Evolutionary conservation across 2,797 vertebrate genomes (phyloP).

Genomic region (Phoeniculus purpureus): DNA sequence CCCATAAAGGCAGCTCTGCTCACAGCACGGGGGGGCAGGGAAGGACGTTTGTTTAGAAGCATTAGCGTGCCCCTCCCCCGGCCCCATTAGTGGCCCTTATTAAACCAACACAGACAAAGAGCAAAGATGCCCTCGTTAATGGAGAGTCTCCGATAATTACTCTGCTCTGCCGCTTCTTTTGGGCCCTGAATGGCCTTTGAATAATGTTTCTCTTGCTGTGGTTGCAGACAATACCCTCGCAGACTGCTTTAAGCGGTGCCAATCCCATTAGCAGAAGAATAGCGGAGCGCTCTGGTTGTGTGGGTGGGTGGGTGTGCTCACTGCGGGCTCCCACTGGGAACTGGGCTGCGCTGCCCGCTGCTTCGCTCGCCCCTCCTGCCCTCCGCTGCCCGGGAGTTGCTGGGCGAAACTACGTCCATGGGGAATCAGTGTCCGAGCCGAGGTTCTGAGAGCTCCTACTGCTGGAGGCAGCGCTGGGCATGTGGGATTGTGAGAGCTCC

Average conservation of each 20-base stretch:
- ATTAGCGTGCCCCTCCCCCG: slow-evolving; percentile 80
- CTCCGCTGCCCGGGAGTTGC: neutral
- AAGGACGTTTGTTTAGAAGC: slow-evolving; percentile 82
- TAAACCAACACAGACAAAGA: slow-evolving; percentile 86
- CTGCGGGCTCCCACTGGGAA: slow-evolving; percentile 3
- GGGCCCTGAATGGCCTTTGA: slow-evolving; percentile 86
- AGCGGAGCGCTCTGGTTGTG: slow-evolving; percentile 69
- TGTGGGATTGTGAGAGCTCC: neutral
- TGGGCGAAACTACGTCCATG: neutral
- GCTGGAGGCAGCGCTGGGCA: neutral
- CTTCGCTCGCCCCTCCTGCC: neutral
- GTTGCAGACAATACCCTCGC: slow-evolving; percentile 79
- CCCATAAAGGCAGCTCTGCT: slow-evolving; percentile 73
- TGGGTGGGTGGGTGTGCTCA: neutral
- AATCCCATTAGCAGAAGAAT: slow-evolving; percentile 87
- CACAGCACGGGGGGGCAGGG: slow-evolving; percentile 59
- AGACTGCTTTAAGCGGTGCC: slow-evolving; percentile 84
- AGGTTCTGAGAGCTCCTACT: neutral
- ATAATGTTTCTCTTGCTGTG: slow-evolving; percentile 90
- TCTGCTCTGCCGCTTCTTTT: slow-evolving; percentile 82
- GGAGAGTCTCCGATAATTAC: slow-evolving; percentile 86
- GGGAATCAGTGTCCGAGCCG: neutral
- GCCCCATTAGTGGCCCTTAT: slow-evolving; percentile 85
- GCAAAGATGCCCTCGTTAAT: slow-evolving; percentile 83
- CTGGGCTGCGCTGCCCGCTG: neutral